Conservation (phyloP, 2,888 invertebrate species). For the Plagodis pulveraria region DNA sequence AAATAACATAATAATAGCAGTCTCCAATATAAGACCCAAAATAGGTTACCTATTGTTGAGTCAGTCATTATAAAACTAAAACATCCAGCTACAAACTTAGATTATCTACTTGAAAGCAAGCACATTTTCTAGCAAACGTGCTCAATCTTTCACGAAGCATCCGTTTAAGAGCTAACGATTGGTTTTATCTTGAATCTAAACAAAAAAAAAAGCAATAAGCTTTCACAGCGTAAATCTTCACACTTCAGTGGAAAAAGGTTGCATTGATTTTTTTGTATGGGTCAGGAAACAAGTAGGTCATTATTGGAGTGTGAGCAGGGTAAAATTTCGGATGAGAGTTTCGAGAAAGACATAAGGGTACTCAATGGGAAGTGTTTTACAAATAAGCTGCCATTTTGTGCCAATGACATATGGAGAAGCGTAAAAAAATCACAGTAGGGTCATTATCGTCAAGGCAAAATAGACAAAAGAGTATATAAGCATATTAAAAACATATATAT, state of each 20-base stretch:
- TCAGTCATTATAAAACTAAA: too few species aligned
- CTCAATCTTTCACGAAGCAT: conserved; percentile 3
- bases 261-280: conserved; percentile 27
- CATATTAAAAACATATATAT: too few species aligned
- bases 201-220: conserved; percentile 1
- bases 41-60: too few species aligned
- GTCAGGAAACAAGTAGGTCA: conserved; percentile 27
- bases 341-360: conserved; percentile 6
- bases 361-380: conserved; percentile 1
- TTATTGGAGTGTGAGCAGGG: conserved; percentile 14
- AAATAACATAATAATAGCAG: too few species aligned
- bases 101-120: too few species aligned
- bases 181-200: conserved; percentile 8
- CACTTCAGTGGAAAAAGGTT: conserved; percentile 16
- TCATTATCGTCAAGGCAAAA: too few species aligned
- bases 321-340: conserved; percentile 9
- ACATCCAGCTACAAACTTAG: too few species aligned
- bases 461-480: too few species aligned
- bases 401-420: too few species aligned
- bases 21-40: too few species aligned
- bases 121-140: conserved; percentile 7
- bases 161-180: conserved; percentile 1
- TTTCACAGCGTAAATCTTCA: conserved; percentile 10
- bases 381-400: neutral
- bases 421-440: too few species aligned